These are phyloP conservation scores for Polyergus mexicanus DNA, from an alignment of 1,140 invertebrate genomes.

Conservation along the genomic window DNA sequence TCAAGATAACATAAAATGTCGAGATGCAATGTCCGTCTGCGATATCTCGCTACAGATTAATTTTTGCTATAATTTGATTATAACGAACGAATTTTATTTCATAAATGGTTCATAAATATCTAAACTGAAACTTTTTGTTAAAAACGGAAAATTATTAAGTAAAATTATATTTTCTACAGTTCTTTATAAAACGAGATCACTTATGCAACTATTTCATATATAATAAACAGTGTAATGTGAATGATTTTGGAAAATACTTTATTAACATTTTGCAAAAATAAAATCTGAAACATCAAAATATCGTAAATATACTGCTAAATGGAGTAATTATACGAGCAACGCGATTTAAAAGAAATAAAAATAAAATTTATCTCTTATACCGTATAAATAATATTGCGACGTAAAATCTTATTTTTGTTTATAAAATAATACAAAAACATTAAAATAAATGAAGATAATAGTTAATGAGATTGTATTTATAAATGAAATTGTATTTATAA, in stretches of 20 bases:
- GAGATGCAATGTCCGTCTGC: neutral
- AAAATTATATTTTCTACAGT: neutral
- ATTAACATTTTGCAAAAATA: neutral
- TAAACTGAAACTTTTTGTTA: neutral
- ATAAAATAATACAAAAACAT: neutral
- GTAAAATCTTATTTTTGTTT: slow-evolving; percentile 5
- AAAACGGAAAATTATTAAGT: neutral
- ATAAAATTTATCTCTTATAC: neutral
- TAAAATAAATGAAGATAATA: neutral
- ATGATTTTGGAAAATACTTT: neutral
- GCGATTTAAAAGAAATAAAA: neutral
- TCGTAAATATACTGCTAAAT: neutral
- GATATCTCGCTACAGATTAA: too few relatives aligned
- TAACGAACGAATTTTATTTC: neutral
- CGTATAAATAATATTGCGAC: neutral
- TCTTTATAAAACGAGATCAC: neutral
- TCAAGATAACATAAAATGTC: neutral
- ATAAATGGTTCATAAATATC: slow-evolving; percentile 11
- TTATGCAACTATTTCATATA: neutral
- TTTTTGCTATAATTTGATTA: too few relatives aligned
- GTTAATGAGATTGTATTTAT: too few relatives aligned
- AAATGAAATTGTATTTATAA: too few relatives aligned
- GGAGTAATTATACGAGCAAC: neutral
- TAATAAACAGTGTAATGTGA: slow-evolving; percentile 12
- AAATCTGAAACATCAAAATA: neutral